Conservation (phyloP, 2,888 invertebrate species). For the Catocala sponsa region DNA sequence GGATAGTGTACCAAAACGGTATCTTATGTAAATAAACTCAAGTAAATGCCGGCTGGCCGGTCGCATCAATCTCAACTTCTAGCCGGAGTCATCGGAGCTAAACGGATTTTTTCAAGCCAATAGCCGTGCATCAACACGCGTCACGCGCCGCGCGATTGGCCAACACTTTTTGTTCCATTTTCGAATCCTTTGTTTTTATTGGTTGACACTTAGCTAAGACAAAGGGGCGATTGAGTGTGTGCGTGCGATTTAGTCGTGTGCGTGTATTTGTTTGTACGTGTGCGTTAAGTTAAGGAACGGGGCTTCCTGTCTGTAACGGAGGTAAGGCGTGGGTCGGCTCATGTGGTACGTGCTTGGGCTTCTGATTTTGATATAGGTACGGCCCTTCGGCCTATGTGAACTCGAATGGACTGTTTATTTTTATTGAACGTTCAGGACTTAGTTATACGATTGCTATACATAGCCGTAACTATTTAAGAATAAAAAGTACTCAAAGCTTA, state of each 20-base stretch:
- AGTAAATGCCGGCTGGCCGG: conserved; percentile 70
- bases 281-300: conserved; percentile 85
- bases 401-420: conserved; percentile 76
- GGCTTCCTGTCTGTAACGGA: conserved; percentile 71
- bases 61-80: conserved; percentile 83
- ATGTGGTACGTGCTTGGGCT: conserved; percentile 75
- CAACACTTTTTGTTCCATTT: conserved; percentile 87
- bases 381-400: conserved; percentile 70
- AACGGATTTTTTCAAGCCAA: conserved; percentile 88
- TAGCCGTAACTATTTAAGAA: too few species aligned
- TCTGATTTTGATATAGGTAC: conserved; percentile 82
- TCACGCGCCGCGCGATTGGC: conserved; percentile 85
- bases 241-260: conserved; percentile 74
- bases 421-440: conserved; percentile 34
- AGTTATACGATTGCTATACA: neutral
- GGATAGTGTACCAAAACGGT: conserved; percentile 38
- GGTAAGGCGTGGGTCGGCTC: conserved; percentile 69
- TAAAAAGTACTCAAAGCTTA: too few species aligned
- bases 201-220: conserved; percentile 89
- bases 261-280: conserved; percentile 63
- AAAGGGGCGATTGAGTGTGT: conserved; percentile 84
- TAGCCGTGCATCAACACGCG: conserved; percentile 86
- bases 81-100: conserved; percentile 84
- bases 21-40: conserved; percentile 65
- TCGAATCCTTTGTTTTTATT: conserved; percentile 88